These are phyloP conservation scores for Phortica magna DNA, from an alignment of 2,888 invertebrate genomes.

Conservation along the genomic window DNA sequence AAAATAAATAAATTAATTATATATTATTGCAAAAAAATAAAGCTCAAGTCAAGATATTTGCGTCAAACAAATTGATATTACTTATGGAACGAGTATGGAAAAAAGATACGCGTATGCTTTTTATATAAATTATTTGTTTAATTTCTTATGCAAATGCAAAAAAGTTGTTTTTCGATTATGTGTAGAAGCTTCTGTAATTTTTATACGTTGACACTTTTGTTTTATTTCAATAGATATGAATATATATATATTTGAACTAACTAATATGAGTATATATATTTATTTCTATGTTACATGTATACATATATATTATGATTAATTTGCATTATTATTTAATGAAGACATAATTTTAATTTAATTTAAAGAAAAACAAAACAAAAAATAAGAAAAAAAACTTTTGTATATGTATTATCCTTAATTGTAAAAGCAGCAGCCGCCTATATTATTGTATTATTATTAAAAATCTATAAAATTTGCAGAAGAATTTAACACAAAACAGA, in stretches of 20 bases:
- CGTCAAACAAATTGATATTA: slow-evolving; percentile 1
- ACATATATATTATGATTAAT: slow-evolving; percentile 11
- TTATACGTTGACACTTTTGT: neutral
- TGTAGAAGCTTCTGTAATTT: slow-evolving; percentile 16
- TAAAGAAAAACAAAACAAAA: slow-evolving; percentile 45
- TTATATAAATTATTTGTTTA: slow-evolving; percentile 8
- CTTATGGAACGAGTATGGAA: neutral
- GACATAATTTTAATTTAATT: slow-evolving; percentile 51
- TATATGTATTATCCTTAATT: slow-evolving; percentile 67
- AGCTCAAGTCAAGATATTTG: slow-evolving; percentile 28
- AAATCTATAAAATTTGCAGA: slow-evolving; percentile 35
- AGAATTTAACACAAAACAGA: slow-evolving; percentile 34
- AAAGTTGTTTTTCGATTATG: neutral
- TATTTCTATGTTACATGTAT: neutral
- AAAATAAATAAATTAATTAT: slow-evolving; percentile 13
- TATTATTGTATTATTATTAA: slow-evolving; percentile 56
- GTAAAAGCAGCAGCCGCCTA: slow-evolving; percentile 56
- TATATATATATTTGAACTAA: neutral
- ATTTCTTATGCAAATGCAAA: slow-evolving; percentile 1
- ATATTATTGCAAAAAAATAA: neutral
- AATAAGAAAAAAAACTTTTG: neutral
- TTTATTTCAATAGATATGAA: slow-evolving; percentile 7
- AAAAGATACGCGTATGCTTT: slow-evolving; percentile 5
- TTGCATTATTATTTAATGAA: slow-evolving; percentile 14
- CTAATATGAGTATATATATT: neutral